phyloP scores from a whole-genome alignment of 2,797 vertebrate species.

The Paratrypauchen microcephalus region DNA sequence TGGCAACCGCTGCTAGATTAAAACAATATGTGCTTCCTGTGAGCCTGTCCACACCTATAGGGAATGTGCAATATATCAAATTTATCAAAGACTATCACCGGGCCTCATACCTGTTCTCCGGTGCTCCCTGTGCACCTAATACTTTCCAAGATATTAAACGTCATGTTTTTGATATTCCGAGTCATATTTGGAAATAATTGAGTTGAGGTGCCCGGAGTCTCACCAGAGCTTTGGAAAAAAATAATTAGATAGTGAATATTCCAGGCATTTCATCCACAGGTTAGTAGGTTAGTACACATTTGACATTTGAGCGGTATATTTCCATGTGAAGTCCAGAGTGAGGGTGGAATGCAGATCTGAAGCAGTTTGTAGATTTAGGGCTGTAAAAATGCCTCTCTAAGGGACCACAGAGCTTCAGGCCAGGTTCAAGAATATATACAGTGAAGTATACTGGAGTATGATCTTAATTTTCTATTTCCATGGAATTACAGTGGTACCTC shows the following conservation, averaged over 20 bases:
- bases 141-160: conserved; percentile 39
- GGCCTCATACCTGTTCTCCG: conserved; percentile 36
- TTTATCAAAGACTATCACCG: conserved; percentile 48
- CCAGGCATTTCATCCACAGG: background rate
- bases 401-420: conserved; percentile 5
- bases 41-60: conserved; percentile 27
- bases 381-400: background rate
- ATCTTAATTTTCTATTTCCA: no score
- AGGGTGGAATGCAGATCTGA: conserved; percentile 12
- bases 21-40: conserved; percentile 36
- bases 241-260: conserved; percentile 35
- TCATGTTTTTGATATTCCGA: conserved; percentile 28
- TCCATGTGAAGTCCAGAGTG: background rate
- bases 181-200: conserved; percentile 22
- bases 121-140: conserved; percentile 17
- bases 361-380: conserved; percentile 23
- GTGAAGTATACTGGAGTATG: no score
- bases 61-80: conserved; percentile 12
- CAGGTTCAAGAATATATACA: background rate
- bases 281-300: conserved; percentile 19
- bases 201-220: conserved; percentile 10
- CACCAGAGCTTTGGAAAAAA: conserved; percentile 28
- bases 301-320: conserved; percentile 1
- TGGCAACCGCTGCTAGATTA: conserved; percentile 31
- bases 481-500: no score